Percentiles rank a stretch among this genome's conserved stretches.
These are phyloP conservation scores for Caenorhabditis sp. DNA, from an alignment of 2,888 invertebrate species.

Conservation along the genomic window DNA sequence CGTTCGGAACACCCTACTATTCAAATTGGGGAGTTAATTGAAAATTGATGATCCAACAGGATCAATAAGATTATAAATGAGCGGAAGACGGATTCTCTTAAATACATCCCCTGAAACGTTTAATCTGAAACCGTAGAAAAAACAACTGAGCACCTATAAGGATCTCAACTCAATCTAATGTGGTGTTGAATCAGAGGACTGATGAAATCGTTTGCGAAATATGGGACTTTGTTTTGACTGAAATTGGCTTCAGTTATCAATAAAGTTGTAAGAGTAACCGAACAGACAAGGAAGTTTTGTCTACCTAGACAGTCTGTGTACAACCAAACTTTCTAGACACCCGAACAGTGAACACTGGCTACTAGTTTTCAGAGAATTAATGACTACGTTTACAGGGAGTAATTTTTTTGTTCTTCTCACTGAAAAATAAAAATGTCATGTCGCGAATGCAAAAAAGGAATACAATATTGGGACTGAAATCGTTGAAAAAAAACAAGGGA, in stretches of 20 bases:
- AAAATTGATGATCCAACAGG: no score
- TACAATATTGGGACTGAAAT: conserved; percentile 1
- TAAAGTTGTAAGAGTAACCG: background rate
- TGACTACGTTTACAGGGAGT: conserved; percentile 12
- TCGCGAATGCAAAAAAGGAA: conserved; percentile 10
- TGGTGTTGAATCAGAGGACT: background rate
- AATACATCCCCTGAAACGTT: no score
- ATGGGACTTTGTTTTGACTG: background rate
- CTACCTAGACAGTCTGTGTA: conserved; percentile 12
- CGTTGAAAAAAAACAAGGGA: conserved; percentile 35
- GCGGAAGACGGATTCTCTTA: no score
- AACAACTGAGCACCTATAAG: no score
- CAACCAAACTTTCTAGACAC: background rate
- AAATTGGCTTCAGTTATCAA: background rate
- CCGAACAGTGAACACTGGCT: conserved; percentile 3
- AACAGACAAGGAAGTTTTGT: conserved; percentile 12
- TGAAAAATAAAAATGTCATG: conserved; percentile 12
- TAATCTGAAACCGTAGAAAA: no score
- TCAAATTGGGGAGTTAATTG: background rate
- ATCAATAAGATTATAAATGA: no score
- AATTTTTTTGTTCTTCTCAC: conserved; percentile 17
- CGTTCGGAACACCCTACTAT: background rate
- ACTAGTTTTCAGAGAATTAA: conserved; percentile 12
- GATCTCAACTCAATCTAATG: no score
- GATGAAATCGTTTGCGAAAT: conserved; percentile 11